phyloP scores from a whole-genome alignment of 2,797 vertebrate genomes.

The Pangasius sanitwongsei region DNA sequence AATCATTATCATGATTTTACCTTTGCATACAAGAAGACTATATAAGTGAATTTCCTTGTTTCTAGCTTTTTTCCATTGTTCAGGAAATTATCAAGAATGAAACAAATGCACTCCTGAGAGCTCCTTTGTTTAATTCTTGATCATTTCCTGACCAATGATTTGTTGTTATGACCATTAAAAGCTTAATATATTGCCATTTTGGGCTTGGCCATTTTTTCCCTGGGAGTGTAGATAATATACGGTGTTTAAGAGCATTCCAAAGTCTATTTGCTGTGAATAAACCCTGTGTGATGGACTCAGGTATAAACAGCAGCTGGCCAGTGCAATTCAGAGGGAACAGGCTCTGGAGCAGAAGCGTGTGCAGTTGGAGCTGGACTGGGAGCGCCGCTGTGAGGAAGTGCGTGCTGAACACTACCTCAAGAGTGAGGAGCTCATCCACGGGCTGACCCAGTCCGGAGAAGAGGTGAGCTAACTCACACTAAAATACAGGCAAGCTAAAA shows the following conservation, averaged over 20 bases:
- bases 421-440: constrained; percentile 78
- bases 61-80: too few relatives aligned
- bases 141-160: too few relatives aligned
- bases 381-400: constrained; percentile 72
- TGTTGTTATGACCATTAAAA: too few relatives aligned
- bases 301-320: constrained; percentile 78
- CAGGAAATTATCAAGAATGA: too few relatives aligned
- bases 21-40: too few relatives aligned
- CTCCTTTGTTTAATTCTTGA: too few relatives aligned
- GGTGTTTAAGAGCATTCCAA: background rate
- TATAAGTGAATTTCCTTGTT: too few relatives aligned
- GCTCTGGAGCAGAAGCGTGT: constrained; percentile 73
- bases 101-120: too few relatives aligned
- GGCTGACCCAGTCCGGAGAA: constrained; percentile 71
- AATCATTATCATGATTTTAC: too few relatives aligned
- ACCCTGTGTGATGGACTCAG: constrained; percentile 65
- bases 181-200: too few relatives aligned
- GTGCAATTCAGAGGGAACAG: constrained; percentile 70
- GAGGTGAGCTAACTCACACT: constrained; percentile 71
- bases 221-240: background rate
- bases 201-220: too few relatives aligned
- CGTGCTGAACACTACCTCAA: constrained; percentile 72
- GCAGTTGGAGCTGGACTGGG: constrained; percentile 81
- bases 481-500: background rate
- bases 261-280: background rate